phyloP scores from a whole-genome alignment of 2,113 vertebrate genomes.

The Hoplias malabaricus region DNA sequence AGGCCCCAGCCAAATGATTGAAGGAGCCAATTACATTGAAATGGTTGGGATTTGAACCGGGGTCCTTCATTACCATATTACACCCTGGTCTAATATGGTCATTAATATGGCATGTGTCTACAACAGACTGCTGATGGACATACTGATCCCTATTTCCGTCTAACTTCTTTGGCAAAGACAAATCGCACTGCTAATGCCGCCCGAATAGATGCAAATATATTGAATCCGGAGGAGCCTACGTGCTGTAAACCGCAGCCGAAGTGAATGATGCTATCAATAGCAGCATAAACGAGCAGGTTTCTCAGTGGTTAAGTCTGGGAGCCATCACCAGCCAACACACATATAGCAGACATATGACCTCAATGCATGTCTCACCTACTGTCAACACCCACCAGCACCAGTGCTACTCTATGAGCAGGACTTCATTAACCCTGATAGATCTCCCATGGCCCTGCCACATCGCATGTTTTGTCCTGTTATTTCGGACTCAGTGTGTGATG shows the following conservation, averaged over 20 bases:
- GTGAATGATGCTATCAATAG: neutral
- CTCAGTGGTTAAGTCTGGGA: neutral
- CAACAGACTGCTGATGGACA: neutral
- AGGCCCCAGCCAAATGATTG: neutral
- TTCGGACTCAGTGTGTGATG: too few species aligned
- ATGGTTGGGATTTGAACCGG: neutral
- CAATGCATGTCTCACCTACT: neutral
- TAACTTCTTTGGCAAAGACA: neutral
- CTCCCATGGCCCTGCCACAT: neutral
- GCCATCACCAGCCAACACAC: neutral
- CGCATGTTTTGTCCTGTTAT: neutral
- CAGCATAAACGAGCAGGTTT: neutral
- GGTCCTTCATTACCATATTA: neutral
- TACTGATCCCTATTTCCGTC: neutral
- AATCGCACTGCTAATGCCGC: neutral
- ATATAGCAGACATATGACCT: neutral
- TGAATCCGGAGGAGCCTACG: neutral
- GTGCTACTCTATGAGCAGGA: neutral
- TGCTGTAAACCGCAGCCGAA: neutral
- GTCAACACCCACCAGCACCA: neutral
- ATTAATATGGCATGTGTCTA: neutral
- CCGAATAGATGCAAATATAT: neutral
- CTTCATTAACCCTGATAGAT: neutral
- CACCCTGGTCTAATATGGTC: neutral
- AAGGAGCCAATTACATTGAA: neutral